Conservation (phyloP, 2,113 vertebrate genomes). For the Tetrao urogallus region DNA sequence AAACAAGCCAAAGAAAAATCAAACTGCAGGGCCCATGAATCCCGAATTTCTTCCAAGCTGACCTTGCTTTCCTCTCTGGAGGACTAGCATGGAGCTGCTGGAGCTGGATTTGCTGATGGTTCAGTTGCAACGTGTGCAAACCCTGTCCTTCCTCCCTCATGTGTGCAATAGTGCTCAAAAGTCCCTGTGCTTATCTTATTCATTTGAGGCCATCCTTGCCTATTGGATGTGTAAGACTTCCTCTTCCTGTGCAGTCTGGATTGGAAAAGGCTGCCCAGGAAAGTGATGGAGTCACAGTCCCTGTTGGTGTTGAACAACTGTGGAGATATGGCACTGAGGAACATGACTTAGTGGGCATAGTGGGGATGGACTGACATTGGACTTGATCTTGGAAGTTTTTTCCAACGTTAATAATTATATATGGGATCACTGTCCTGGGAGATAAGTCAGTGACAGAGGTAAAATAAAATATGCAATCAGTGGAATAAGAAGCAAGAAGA, state of each 20-base stretch:
- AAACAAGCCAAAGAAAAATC: background rate
- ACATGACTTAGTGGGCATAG: background rate
- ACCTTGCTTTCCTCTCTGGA: background rate
- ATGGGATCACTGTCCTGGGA: accelerated
- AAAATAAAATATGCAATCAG: background rate
- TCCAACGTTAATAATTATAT: background rate
- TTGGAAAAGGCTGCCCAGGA: no score
- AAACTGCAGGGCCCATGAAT: background rate
- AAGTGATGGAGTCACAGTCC: background rate
- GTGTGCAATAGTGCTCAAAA: background rate
- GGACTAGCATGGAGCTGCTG: background rate
- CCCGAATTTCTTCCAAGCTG: background rate
- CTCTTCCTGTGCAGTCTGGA: background rate
- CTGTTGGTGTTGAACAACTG: background rate
- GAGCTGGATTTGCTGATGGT: background rate
- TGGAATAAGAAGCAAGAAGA: background rate
- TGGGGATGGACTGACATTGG: background rate
- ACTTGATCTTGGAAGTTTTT: background rate
- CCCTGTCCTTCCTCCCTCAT: background rate
- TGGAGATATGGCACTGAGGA: background rate
- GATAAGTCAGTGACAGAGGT: background rate
- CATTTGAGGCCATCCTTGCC: background rate
- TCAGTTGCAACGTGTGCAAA: accelerated
- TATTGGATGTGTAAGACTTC: background rate
- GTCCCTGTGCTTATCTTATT: background rate